phyloP scores from a whole-genome alignment of 2,888 invertebrate genomes.

The Argynnis bischoffii region DNA sequence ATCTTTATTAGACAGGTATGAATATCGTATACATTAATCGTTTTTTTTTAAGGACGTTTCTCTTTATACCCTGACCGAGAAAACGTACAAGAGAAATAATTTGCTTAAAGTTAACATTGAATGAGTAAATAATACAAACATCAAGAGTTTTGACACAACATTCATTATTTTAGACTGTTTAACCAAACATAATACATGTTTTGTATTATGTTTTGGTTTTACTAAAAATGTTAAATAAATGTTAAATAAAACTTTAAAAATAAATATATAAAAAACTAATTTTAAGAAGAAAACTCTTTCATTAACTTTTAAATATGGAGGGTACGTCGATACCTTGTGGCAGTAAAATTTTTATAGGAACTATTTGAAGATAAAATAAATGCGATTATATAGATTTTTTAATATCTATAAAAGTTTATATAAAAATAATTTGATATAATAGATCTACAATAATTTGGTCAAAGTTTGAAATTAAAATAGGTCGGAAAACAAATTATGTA shows the following conservation, averaged over 20 bases:
- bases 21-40: constrained; percentile 18
- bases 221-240: no score
- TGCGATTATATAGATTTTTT: neutral
- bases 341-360: constrained; percentile 15
- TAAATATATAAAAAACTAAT: neutral
- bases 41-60: constrained; percentile 5
- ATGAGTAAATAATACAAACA: constrained; percentile 6
- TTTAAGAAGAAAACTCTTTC: neutral
- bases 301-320: constrained; percentile 2
- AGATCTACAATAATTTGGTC: constrained; percentile 9
- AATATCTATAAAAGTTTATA: constrained; percentile 8
- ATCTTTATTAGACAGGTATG: constrained; percentile 18
- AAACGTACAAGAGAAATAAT: constrained; percentile 13
- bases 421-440: constrained; percentile 20
- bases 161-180: neutral
- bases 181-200: no score
- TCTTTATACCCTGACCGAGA: constrained; percentile 24
- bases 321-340: constrained; percentile 13
- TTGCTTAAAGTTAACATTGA: constrained; percentile 26
- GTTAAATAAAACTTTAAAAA: neutral
- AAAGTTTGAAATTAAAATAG: constrained; percentile 15
- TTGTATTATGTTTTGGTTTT: no score
- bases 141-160: constrained; percentile 14
- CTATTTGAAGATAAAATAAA: constrained; percentile 12
- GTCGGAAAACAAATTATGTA: constrained; percentile 8